Evolutionary conservation across 1,140 invertebrate species (phyloP).

Genomic region (Chlorops oryzae): DNA sequence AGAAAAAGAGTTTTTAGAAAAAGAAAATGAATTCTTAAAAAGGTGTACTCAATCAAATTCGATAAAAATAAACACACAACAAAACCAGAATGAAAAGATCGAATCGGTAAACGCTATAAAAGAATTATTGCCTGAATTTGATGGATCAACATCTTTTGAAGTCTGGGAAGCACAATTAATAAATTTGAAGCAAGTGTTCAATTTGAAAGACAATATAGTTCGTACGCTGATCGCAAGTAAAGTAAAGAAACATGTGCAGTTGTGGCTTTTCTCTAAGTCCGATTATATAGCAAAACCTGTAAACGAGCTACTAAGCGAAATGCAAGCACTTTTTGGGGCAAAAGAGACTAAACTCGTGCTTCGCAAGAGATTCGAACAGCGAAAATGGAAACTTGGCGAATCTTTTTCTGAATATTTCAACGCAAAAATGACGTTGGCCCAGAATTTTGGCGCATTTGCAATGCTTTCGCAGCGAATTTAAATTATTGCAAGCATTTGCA

Average conservation of each 20-base stretch:
- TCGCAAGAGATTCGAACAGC: not conserved
- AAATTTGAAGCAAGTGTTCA: no score
- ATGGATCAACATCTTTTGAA: no score
- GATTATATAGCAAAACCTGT: not conserved
- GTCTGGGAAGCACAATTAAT: no score
- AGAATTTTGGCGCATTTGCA: slow-evolving; percentile 17
- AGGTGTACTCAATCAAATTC: no score
- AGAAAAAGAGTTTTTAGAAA: no score
- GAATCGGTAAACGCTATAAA: no score
- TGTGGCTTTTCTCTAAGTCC: slow-evolving; percentile 2
- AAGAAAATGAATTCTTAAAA: no score
- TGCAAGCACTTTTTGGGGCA: not conserved
- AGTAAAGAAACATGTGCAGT: not conserved
- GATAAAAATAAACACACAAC: no score
- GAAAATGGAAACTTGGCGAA: not conserved
- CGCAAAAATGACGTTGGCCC: slow-evolving; percentile 23
- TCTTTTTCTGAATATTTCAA: slow-evolving; percentile 22
- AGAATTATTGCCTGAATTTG: no score
- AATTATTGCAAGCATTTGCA: slow-evolving; percentile 4
- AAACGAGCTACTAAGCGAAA: not conserved
- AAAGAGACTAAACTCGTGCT: not conserved
- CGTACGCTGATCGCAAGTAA: not conserved
- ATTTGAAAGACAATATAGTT: not conserved
- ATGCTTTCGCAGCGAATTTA: not conserved
- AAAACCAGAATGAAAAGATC: no score